A percentile compares a stretch with the other conserved stretches of the same genome.
Evolutionary conservation across 1,140 invertebrate species (phyloP).

Genomic region (Drosophila biarmipes): DNA sequence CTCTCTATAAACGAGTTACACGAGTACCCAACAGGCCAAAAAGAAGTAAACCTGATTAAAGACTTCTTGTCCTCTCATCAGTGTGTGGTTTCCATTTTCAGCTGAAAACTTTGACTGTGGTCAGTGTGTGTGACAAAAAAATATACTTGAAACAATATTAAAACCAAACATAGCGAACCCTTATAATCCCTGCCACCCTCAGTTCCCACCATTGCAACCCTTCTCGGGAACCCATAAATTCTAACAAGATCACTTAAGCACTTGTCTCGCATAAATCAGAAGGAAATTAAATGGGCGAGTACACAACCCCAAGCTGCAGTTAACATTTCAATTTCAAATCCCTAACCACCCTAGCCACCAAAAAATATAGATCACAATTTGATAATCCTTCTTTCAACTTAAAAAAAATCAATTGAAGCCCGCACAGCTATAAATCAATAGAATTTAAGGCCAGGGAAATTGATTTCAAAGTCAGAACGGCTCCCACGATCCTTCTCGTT

Average conservation of each 20-base stretch:
- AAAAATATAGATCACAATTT: slow-evolving; percentile 36
- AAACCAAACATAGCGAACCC: slow-evolving; percentile 3
- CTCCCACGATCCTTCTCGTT: slow-evolving; percentile 57
- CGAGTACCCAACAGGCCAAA: slow-evolving; percentile 22
- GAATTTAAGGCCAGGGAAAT: slow-evolving; percentile 36
- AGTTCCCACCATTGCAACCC: slow-evolving; percentile 27
- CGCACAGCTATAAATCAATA: slow-evolving; percentile 73
- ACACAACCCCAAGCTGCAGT: slow-evolving; percentile 12
- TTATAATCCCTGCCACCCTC: slow-evolving; percentile 27
- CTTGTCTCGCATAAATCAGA: slow-evolving; percentile 74
- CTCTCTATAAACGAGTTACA: slow-evolving; percentile 53
- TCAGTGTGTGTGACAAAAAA: slow-evolving; percentile 22
- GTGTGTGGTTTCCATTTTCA: slow-evolving; percentile 36
- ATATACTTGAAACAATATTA: neutral
- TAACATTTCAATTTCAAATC: slow-evolving; percentile 65
- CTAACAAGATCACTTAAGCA: slow-evolving; percentile 31
- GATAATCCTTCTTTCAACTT: slow-evolving; percentile 47
- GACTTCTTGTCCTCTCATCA: slow-evolving; percentile 30
- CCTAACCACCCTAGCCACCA: slow-evolving; percentile 25
- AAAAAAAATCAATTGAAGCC: slow-evolving; percentile 73
- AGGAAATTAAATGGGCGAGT: slow-evolving; percentile 48
- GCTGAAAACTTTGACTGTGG: slow-evolving; percentile 33
- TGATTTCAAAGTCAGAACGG: slow-evolving; percentile 22
- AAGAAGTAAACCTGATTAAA: slow-evolving; percentile 28
- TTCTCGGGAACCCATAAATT: slow-evolving; percentile 39